Evolutionary conservation across 2,113 vertebrate genomes (phyloP).

Genomic region (Spheniscus mendiculus): DNA sequence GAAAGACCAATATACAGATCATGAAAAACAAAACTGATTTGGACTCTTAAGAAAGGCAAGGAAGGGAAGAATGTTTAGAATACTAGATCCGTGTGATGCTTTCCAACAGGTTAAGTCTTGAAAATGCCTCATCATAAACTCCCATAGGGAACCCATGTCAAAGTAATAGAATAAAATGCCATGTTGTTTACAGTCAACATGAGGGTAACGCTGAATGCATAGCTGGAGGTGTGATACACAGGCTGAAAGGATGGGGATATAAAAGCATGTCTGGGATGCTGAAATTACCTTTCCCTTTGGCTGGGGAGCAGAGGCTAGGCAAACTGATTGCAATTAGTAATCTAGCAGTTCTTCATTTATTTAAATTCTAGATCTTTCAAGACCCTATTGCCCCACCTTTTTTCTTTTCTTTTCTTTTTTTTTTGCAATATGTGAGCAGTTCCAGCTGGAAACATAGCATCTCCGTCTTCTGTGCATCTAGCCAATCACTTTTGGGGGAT

Average conservation of each 20-base stretch:
- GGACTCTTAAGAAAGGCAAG: neutral
- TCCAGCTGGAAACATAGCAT: neutral
- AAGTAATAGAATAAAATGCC: neutral
- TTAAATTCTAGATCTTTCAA: neutral
- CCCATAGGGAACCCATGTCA: neutral
- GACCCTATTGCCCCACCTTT: neutral
- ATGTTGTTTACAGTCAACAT: neutral
- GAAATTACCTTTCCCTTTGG: neutral
- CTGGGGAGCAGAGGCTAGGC: neutral
- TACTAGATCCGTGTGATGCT: neutral
- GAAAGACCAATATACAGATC: neutral
- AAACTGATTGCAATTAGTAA: neutral
- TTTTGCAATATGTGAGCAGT: neutral
- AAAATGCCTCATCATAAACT: neutral
- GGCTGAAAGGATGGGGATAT: neutral
- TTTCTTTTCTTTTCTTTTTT: neutral
- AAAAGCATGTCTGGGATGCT: neutral
- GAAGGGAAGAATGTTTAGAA: neutral
- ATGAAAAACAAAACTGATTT: neutral
- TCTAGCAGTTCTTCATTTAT: neutral
- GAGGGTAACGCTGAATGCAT: neutral
- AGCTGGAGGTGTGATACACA: neutral
- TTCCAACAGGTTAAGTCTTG: neutral
- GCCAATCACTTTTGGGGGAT: neutral
- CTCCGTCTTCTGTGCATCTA: neutral